phyloP scores from a whole-genome alignment of 1,140 invertebrate species.

The Bombyx mandarina region DNA sequence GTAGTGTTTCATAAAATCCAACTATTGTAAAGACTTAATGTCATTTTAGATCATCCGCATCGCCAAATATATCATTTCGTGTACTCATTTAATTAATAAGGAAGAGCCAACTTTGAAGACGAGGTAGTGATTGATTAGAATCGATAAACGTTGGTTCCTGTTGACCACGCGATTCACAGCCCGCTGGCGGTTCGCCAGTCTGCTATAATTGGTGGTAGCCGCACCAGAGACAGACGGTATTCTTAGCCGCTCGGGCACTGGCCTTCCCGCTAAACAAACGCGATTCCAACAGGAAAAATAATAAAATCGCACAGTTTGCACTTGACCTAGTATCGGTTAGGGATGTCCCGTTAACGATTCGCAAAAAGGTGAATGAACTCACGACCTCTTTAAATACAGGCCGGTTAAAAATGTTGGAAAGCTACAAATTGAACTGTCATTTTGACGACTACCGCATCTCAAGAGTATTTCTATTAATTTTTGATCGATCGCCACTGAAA shows the following conservation, averaged over 20 bases:
- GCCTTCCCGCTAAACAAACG: constrained; percentile 52
- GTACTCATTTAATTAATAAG: not conserved
- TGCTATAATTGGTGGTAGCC: constrained; percentile 66
- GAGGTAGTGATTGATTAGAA: constrained; percentile 40
- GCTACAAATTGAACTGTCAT: not conserved
- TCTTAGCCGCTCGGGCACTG: constrained; percentile 65
- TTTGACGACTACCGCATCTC: not conserved
- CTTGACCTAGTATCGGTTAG: constrained; percentile 58
- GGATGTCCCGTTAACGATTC: constrained; percentile 26
- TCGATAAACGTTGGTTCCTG: constrained; percentile 52
- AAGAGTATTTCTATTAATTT: not conserved
- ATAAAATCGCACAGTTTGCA: constrained; percentile 31
- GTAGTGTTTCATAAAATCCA: not conserved
- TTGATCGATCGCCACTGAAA: too few relatives aligned
- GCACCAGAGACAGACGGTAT: constrained; percentile 55
- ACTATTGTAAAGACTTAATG: not conserved
- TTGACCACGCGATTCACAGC: constrained; percentile 37
- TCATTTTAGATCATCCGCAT: too few relatives aligned
- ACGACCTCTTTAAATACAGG: constrained; percentile 21
- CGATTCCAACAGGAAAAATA: constrained; percentile 40
- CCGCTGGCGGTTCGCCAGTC: constrained; percentile 56
- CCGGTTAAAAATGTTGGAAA: constrained; percentile 4
- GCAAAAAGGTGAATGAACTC: constrained; percentile 13
- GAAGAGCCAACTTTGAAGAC: constrained; percentile 2
- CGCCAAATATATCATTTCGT: not conserved